These are phyloP conservation scores for Bombus affinis DNA, from an alignment of 1,140 invertebrate species.

Conservation along the genomic window DNA sequence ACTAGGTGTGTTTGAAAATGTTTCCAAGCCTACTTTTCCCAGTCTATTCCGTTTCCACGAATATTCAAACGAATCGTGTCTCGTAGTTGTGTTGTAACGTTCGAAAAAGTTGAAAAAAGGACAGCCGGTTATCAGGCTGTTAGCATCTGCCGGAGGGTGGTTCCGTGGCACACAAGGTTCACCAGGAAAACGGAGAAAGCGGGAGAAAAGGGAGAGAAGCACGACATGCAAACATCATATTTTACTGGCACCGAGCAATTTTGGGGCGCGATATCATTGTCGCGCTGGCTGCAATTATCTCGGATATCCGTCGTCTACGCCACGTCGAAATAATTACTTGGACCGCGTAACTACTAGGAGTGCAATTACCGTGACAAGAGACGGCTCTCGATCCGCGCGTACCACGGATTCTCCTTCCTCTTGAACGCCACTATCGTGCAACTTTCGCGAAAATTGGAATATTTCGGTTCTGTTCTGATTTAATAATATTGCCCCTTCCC, in stretches of 20 bases:
- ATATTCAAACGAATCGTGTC: background rate
- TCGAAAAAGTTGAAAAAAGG: background rate
- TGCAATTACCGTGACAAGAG: slow-evolving; percentile 42
- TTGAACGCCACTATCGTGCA: slow-evolving; percentile 30
- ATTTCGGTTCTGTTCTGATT: slow-evolving; percentile 8
- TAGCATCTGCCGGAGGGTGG: background rate
- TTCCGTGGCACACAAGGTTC: background rate
- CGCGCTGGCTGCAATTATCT: slow-evolving; percentile 54
- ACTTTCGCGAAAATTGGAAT: slow-evolving; percentile 55
- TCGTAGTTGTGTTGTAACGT: background rate
- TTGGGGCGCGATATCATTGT: slow-evolving; percentile 36
- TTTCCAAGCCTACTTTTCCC: background rate
- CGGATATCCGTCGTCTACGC: slow-evolving; percentile 46
- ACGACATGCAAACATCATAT: slow-evolving; percentile 28
- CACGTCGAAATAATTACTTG: slow-evolving; percentile 63
- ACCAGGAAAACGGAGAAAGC: background rate
- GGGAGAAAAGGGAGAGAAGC: background rate
- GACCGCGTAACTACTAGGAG: slow-evolving; percentile 27
- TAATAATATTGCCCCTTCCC: background rate
- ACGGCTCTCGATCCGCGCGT: background rate
- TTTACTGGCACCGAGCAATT: slow-evolving; percentile 25
- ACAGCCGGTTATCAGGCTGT: background rate
- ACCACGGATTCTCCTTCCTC: background rate
- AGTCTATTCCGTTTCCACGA: background rate
- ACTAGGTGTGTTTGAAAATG: background rate